phyloP scores from a whole-genome alignment of 2,113 vertebrate genomes.

The Rhabdomys dilectus region DNA sequence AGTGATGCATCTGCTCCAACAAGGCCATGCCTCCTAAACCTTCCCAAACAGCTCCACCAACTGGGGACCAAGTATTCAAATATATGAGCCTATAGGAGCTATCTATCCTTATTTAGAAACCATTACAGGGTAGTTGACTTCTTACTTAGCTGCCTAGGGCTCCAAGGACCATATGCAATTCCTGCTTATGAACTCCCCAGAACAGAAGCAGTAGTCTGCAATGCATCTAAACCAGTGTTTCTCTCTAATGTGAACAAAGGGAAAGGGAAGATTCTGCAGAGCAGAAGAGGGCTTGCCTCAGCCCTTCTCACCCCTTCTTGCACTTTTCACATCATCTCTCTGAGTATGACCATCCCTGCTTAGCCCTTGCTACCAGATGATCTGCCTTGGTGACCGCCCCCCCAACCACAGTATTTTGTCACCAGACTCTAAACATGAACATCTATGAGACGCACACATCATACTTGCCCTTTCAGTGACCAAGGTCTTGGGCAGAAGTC shows the following conservation, averaged over 20 bases:
- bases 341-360: background rate
- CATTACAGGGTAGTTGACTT: background rate
- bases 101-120: background rate
- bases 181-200: background rate
- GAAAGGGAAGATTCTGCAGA: background rate
- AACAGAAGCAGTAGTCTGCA: background rate
- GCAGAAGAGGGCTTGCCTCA: background rate
- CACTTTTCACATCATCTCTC: background rate
- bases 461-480: background rate
- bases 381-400: background rate
- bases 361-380: background rate
- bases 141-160: background rate
- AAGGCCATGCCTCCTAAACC: background rate
- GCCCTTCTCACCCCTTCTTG: too few relatives aligned
- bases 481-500: background rate
- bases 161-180: background rate
- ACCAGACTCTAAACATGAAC: background rate
- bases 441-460: background rate
- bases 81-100: background rate
- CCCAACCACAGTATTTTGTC: background rate
- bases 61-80: background rate
- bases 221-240: background rate
- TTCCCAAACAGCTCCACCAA: background rate
- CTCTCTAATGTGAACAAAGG: background rate
- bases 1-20: background rate